These are phyloP conservation scores for Laticauda colubrina DNA, from an alignment of 2,113 vertebrate species.

Conservation along the genomic window DNA sequence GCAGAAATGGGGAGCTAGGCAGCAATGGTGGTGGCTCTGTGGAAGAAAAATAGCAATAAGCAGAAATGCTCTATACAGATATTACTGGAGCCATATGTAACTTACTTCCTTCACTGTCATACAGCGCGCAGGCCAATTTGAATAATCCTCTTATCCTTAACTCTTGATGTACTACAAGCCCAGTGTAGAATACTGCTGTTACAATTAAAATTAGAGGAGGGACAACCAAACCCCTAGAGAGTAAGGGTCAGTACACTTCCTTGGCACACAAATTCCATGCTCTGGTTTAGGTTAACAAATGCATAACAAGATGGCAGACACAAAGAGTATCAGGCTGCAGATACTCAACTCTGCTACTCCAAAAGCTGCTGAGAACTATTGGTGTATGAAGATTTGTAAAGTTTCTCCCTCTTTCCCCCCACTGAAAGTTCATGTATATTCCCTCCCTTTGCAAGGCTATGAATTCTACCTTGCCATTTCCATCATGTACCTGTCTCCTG, in stretches of 20 bases:
- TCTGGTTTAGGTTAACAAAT: background rate
- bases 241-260: background rate
- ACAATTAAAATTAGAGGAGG: background rate
- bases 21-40: slow-evolving; percentile 60
- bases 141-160: background rate
- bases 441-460: background rate
- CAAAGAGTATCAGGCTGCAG: background rate
- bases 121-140: background rate
- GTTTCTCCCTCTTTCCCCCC: background rate
- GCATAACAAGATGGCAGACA: background rate
- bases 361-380: background rate
- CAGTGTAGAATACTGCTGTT: background rate
- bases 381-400: background rate
- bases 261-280: background rate
- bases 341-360: background rate
- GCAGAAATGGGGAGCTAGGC: slow-evolving; percentile 71
- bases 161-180: background rate
- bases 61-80: background rate
- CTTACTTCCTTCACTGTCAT: background rate
- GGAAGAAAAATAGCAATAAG: slow-evolving; percentile 43
- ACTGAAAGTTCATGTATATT: background rate
- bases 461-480: background rate
- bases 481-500: slow-evolving; percentile 56
- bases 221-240: background rate
- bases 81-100: background rate